These are phyloP conservation scores for Furcula furcula DNA, from an alignment of 2,888 invertebrate genomes.

Conservation along the genomic window DNA sequence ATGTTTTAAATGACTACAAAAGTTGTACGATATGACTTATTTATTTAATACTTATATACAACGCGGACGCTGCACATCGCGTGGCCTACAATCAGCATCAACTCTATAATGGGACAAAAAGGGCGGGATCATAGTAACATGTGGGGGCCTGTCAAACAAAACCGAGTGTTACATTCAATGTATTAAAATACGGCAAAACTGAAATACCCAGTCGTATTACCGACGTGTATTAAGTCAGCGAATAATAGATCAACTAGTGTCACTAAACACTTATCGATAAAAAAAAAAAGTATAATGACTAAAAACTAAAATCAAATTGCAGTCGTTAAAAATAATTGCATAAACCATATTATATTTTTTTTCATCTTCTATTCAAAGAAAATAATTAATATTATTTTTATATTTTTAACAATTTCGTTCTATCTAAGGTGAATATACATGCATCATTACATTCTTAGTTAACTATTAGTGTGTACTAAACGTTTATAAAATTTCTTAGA, in stretches of 20 bases:
- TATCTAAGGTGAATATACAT: constrained; percentile 70
- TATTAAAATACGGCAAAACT: constrained; percentile 27
- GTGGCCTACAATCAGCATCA: constrained; percentile 13
- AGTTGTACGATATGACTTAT: constrained; percentile 59
- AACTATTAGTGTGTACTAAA: constrained; percentile 65
- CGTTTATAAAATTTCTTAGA: constrained; percentile 62
- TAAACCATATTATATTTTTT: constrained; percentile 22
- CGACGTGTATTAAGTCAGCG: constrained; percentile 33
- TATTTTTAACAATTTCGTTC: constrained; percentile 54
- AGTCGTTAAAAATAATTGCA: constrained; percentile 46
- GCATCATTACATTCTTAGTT: constrained; percentile 56
- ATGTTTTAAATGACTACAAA: constrained; percentile 45
- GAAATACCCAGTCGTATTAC: constrained; percentile 25
- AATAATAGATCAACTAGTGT: constrained; percentile 32
- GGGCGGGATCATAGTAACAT: constrained; percentile 4
- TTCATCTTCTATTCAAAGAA: constrained; percentile 33
- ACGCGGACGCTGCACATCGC: constrained; percentile 18
- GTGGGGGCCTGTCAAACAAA: constrained; percentile 28
- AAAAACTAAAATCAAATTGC: constrained; percentile 39
- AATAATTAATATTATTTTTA: constrained; percentile 26
- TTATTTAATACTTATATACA: constrained; percentile 44
- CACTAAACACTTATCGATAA: constrained; percentile 47
- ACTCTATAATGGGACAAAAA: neutral
- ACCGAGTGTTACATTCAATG: constrained; percentile 16
- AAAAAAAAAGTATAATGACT: constrained; percentile 12